phyloP scores from a whole-genome alignment of 1,140 invertebrate genomes.

The Papilio dardanus region DNA sequence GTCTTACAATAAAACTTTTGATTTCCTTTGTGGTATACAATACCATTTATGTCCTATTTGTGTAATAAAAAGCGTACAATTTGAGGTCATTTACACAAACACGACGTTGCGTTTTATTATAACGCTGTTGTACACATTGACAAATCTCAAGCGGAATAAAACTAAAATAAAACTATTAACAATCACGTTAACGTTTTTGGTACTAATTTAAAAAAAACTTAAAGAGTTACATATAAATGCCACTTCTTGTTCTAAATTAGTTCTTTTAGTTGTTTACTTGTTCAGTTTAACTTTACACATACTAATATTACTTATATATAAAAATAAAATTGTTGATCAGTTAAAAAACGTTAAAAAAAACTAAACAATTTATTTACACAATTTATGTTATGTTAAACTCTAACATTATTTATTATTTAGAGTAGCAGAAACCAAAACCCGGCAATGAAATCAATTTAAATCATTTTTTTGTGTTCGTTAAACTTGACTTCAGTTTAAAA shows the following conservation, averaged over 20 bases:
- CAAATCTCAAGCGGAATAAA: background rate
- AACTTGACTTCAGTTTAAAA: background rate
- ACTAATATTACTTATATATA: too few species aligned
- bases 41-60: slow-evolving; percentile 40
- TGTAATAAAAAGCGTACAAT: slow-evolving; percentile 19
- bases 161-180: background rate
- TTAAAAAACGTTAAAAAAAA: too few species aligned
- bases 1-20: slow-evolving; percentile 49
- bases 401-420: too few species aligned
- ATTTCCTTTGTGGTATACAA: slow-evolving; percentile 47
- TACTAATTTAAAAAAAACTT: background rate
- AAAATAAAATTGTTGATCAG: too few species aligned
- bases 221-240: background rate
- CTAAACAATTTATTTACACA: too few species aligned
- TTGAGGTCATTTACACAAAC: slow-evolving; percentile 28
- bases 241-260: too few species aligned
- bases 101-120: slow-evolving; percentile 24
- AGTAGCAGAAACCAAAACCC: background rate
- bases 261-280: too few species aligned
- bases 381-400: too few species aligned
- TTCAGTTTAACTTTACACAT: too few species aligned
- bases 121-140: slow-evolving; percentile 13
- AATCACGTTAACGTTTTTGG: slow-evolving; percentile 5
- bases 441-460: background rate
- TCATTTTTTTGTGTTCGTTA: background rate